These are phyloP conservation scores for Nothobranchius kuhntae DNA, from an alignment of 2,113 vertebrate genomes.

Conservation along the genomic window DNA sequence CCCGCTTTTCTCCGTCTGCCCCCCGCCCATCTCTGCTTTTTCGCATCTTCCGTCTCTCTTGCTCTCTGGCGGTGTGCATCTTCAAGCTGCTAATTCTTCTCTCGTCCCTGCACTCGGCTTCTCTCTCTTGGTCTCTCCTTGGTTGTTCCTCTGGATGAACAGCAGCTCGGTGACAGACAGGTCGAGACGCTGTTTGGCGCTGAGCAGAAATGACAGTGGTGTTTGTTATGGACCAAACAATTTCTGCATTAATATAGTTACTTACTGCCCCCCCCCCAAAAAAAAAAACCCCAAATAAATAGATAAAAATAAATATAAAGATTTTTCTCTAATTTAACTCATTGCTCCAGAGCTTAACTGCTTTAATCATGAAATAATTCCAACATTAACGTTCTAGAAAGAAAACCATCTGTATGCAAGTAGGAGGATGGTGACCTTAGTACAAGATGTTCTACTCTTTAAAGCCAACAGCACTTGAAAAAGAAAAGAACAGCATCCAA, in stretches of 20 bases:
- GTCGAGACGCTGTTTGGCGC: constrained; percentile 13
- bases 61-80: constrained; percentile 34
- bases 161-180: constrained; percentile 19
- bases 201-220: neutral
- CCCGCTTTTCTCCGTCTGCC: constrained; percentile 26
- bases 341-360: no score
- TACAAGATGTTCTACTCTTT: constrained; percentile 9
- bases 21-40: constrained; percentile 34
- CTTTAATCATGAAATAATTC: neutral
- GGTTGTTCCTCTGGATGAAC: constrained; percentile 28
- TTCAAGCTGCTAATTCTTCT: constrained; percentile 49
- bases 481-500: neutral
- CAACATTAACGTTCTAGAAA: neutral
- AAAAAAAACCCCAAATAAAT: no score
- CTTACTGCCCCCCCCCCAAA: no score
- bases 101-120: constrained; percentile 14
- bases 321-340: no score
- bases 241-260: neutral
- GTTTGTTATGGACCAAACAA: constrained; percentile 6
- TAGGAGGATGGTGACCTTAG: constrained; percentile 1
- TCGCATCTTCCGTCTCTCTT: constrained; percentile 33
- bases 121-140: constrained; percentile 20
- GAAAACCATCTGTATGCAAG: constrained; percentile 1
- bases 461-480: constrained; percentile 25
- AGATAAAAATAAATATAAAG: no score